Conservation (phyloP, 92 coral and sea anemone species). For the Palythoa grandis region DNA sequence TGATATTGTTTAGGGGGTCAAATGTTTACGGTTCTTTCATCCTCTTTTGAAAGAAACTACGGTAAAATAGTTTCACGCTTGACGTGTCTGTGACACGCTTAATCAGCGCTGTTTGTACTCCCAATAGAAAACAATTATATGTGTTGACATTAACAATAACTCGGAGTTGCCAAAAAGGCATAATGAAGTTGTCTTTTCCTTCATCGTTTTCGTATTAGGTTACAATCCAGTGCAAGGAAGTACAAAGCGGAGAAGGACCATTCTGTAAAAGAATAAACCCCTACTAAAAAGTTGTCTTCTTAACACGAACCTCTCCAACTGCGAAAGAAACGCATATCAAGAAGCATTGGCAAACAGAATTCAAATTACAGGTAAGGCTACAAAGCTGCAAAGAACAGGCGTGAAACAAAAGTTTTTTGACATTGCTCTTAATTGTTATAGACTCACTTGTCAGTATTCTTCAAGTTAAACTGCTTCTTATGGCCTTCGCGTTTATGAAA, state of each 20-base stretch:
- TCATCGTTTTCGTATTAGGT: background rate
- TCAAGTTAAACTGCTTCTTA: background rate
- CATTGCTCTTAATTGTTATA: background rate
- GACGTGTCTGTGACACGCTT: background rate
- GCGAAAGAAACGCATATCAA: background rate
- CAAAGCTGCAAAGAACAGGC: background rate
- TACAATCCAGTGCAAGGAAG: background rate
- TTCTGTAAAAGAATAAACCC: background rate
- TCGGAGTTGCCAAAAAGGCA: background rate
- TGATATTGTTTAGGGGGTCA: background rate
- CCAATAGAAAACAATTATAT: background rate
- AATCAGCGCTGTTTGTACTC: background rate
- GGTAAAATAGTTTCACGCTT: background rate
- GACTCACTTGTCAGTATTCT: background rate
- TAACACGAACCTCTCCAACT: background rate
- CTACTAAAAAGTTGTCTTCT: background rate
- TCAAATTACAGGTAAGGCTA: background rate
- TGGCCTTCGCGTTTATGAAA: background rate
- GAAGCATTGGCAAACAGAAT: background rate
- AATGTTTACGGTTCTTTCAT: background rate
- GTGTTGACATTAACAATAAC: constrained; percentile 5
- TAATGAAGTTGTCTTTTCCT: background rate
- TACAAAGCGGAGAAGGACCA: background rate
- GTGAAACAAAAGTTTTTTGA: no score
- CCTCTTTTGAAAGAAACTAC: background rate